These are phyloP conservation scores for Paramormyrops hopkinsi DNA, from an alignment of 2,797 vertebrate species.

Conservation along the genomic window DNA sequence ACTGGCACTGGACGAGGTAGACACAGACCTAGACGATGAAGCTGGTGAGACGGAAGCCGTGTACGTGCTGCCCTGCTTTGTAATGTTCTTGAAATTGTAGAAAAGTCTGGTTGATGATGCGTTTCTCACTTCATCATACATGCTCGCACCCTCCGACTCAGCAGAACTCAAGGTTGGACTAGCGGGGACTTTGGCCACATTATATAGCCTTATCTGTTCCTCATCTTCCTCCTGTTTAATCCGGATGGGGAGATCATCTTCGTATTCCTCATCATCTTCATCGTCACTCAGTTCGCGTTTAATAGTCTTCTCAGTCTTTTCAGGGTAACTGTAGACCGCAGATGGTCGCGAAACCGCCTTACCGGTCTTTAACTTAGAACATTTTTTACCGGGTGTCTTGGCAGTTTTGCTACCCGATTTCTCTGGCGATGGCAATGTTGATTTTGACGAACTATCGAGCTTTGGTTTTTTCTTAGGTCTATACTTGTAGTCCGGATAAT, in stretches of 20 bases:
- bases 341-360: slow-evolving; percentile 54
- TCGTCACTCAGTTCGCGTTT: slow-evolving; percentile 75
- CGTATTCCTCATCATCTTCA: slow-evolving; percentile 65
- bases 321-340: slow-evolving; percentile 68
- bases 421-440: slow-evolving; percentile 67
- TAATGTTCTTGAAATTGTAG: slow-evolving; percentile 92
- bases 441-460: slow-evolving; percentile 71
- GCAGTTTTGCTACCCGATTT: slow-evolving; percentile 59
- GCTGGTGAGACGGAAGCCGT: slow-evolving; percentile 69
- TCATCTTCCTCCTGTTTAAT: slow-evolving; percentile 62
- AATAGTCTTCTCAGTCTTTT: slow-evolving; percentile 63
- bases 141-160: slow-evolving; percentile 72
- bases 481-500: slow-evolving; percentile 96
- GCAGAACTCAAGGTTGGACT: slow-evolving; percentile 72
- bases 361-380: slow-evolving; percentile 62
- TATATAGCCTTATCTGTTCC: slow-evolving; percentile 61
- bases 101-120: slow-evolving; percentile 61
- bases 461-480: slow-evolving; percentile 91
- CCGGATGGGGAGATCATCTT: slow-evolving; percentile 56
- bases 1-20: slow-evolving; percentile 63
- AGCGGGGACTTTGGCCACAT: slow-evolving; percentile 70
- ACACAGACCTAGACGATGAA: slow-evolving; percentile 70
- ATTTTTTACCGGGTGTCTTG: slow-evolving; percentile 68
- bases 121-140: slow-evolving; percentile 70
- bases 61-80: slow-evolving; percentile 64